Percentiles rank a stretch among this genome's conserved stretches.
Evolutionary conservation across 2,888 invertebrate genomes (phyloP).

Genomic region (Pammene fasciana): DNA sequence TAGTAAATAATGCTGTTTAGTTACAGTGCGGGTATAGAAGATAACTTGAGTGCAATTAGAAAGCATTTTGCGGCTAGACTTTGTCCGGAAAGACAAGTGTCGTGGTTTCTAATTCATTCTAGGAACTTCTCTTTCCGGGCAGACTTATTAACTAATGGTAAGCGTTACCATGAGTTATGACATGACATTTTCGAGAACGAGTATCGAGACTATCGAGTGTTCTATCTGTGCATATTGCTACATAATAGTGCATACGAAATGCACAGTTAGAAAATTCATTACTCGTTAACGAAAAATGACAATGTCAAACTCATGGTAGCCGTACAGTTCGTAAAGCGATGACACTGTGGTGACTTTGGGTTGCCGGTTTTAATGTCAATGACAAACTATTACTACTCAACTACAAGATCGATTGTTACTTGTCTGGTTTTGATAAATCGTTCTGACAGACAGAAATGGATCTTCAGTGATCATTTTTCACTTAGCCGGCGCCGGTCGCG

Average conservation of each 20-base stretch:
- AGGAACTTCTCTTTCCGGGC: too few relatives aligned
- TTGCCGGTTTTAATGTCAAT: conserved; percentile 12
- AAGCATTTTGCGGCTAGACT: conserved; percentile 34
- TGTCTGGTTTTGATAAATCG: conserved; percentile 46
- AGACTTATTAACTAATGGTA: too few relatives aligned
- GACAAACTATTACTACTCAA: conserved; percentile 1
- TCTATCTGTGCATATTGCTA: too few relatives aligned
- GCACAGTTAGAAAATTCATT: too few relatives aligned
- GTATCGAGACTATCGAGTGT: too few relatives aligned
- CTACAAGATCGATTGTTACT: not conserved
- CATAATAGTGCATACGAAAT: too few relatives aligned
- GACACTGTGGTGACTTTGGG: not conserved
- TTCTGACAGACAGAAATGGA: conserved; percentile 52
- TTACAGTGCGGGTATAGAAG: conserved; percentile 2
- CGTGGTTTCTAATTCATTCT: too few relatives aligned
- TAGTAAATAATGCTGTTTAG: too few relatives aligned
- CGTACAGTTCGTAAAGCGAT: not conserved
- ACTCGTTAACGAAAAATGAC: too few relatives aligned
- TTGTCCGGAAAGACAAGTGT: not conserved
- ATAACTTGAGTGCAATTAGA: conserved; percentile 40
- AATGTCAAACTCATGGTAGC: too few relatives aligned
- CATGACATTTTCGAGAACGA: too few relatives aligned
- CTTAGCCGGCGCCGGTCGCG: conserved; percentile 56
- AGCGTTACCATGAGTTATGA: too few relatives aligned
- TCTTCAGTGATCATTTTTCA: conserved; percentile 55